Conservation (phyloP, 1,140 invertebrate species). For the Tribolium castaneum region DNA sequence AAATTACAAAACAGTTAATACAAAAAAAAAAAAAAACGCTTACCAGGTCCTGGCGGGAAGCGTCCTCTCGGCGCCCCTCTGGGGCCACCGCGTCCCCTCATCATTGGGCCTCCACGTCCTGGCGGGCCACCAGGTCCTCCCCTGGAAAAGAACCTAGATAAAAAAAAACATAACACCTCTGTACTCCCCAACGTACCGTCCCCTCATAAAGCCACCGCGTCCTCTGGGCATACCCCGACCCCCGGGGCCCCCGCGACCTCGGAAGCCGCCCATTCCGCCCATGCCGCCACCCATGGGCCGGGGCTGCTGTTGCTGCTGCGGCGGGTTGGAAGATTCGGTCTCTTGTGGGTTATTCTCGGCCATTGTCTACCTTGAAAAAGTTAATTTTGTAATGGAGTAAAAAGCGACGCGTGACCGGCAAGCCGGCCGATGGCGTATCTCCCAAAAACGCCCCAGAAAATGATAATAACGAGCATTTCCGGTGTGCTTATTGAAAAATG, state of each 20-base stretch:
- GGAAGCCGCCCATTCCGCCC: slow-evolving; percentile 19
- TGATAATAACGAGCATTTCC: not conserved
- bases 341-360: not conserved
- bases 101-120: slow-evolving; percentile 51
- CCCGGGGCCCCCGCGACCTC: slow-evolving; percentile 41
- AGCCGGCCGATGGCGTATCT: not conserved
- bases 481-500: no score
- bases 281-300: slow-evolving; percentile 5
- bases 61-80: slow-evolving; percentile 49
- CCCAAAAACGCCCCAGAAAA: not conserved
- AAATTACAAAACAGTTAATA: no score
- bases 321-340: not conserved
- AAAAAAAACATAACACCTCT: not conserved
- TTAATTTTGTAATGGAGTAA: not conserved
- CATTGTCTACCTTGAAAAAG: slow-evolving; percentile 1
- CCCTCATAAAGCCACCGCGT: slow-evolving; percentile 47
- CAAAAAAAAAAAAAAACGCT: slow-evolving; percentile 19
- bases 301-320: slow-evolving; percentile 23
- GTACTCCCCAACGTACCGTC: not conserved
- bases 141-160: slow-evolving; percentile 29
- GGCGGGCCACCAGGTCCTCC: slow-evolving; percentile 47
- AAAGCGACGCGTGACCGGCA: not conserved
- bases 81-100: slow-evolving; percentile 49
- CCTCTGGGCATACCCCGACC: slow-evolving; percentile 46
- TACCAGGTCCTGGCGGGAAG: slow-evolving; percentile 46